phyloP scores from a whole-genome alignment of 2,113 vertebrate genomes.

The Shinisaurus crocodilurus region DNA sequence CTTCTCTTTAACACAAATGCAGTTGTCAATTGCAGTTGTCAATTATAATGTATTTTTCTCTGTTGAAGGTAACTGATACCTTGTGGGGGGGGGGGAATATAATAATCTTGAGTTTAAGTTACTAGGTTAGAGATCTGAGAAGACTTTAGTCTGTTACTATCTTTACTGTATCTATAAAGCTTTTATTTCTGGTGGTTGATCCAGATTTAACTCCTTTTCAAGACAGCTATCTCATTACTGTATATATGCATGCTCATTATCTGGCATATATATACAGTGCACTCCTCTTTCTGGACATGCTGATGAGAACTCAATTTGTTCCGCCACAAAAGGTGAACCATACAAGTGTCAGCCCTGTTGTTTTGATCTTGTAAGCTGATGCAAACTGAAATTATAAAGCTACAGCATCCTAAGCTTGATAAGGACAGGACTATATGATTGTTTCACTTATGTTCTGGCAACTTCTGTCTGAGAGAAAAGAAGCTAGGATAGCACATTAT shows the following conservation, averaged over 20 bases:
- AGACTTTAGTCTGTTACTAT: neutral
- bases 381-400: neutral
- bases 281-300: neutral
- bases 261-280: neutral
- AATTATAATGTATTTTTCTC: neutral
- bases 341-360: neutral
- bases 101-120: neutral
- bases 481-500: neutral
- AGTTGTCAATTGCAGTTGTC: neutral
- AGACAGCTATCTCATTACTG: constrained; percentile 30
- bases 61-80: neutral
- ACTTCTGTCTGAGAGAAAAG: neutral
- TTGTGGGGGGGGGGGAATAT: too few species aligned
- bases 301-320: neutral
- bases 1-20: neutral
- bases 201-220: constrained; percentile 43
- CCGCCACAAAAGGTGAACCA: neutral
- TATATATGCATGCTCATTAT: constrained; percentile 51
- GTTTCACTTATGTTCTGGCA: neutral
- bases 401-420: neutral
- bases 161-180: neutral
- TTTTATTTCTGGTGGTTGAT: neutral
- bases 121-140: neutral
- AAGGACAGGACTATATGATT: neutral
- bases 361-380: neutral